Evolutionary conservation across 2,797 vertebrate genomes (phyloP).

Genomic region (Hoplostethus mediterraneus): DNA sequence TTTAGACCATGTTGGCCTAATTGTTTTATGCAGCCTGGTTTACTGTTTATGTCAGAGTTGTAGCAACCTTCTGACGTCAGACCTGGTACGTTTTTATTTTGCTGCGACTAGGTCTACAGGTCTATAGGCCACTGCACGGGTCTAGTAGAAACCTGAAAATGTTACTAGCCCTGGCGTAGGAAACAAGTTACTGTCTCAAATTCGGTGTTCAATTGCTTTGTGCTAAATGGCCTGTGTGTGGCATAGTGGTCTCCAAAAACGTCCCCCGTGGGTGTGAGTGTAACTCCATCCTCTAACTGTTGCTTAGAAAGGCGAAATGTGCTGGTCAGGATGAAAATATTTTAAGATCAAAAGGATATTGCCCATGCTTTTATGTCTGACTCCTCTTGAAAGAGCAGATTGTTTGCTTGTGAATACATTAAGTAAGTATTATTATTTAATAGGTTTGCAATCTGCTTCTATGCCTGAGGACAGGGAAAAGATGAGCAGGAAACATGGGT

Average conservation of each 20-base stretch:
- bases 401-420: constrained; percentile 61
- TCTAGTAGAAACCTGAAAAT: too few relatives aligned
- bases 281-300: constrained; percentile 5
- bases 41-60: neutral
- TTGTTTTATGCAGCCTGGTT: neutral
- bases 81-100: too few relatives aligned
- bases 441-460: constrained; percentile 76
- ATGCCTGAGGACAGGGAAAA: constrained; percentile 65
- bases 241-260: constrained; percentile 24
- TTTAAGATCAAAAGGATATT: constrained; percentile 4
- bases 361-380: constrained; percentile 15
- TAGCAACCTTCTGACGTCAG: too few relatives aligned
- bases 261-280: constrained; percentile 31
- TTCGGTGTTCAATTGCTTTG: constrained; percentile 13
- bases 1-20: neutral
- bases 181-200: neutral
- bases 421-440: constrained; percentile 73
- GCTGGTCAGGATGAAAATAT: constrained; percentile 8
- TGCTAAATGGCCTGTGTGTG: neutral
- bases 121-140: neutral
- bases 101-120: too few relatives aligned
- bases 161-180: neutral
- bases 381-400: constrained; percentile 24
- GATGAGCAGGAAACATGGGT: neutral
- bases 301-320: constrained; percentile 19